A percentile compares a stretch with the other conserved stretches of the same genome.
These are phyloP conservation scores for Thereva nobilitata DNA, from an alignment of 2,888 invertebrate species.

Conservation along the genomic window DNA sequence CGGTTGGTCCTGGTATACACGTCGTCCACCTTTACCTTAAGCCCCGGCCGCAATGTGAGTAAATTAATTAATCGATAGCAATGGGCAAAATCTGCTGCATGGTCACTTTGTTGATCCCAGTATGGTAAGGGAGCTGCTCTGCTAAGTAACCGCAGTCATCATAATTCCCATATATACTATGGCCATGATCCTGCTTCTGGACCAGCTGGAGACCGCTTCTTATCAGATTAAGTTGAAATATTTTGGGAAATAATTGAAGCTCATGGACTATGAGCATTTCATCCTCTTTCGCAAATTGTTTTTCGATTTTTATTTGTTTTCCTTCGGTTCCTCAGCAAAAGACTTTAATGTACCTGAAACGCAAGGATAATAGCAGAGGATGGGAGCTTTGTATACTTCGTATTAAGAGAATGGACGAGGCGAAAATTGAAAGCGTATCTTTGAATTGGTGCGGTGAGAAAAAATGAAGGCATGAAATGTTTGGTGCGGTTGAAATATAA, in stretches of 20 bases:
- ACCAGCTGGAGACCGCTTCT: too few species aligned
- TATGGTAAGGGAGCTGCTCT: slow-evolving; percentile 11
- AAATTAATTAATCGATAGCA: slow-evolving; percentile 37
- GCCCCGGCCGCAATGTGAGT: slow-evolving; percentile 28
- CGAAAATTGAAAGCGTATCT: too few species aligned
- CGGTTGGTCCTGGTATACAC: neutral
- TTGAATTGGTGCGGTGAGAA: too few species aligned
- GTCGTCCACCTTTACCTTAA: neutral
- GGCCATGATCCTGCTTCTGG: too few species aligned
- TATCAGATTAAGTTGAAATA: slow-evolving; percentile 25
- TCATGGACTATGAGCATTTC: slow-evolving; percentile 21
- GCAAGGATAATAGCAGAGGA: too few species aligned
- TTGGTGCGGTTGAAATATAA: too few species aligned
- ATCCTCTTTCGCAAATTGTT: slow-evolving; percentile 21
- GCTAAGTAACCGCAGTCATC: slow-evolving; percentile 31
- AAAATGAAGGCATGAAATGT: too few species aligned
- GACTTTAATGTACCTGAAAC: too few species aligned
- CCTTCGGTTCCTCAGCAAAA: slow-evolving; percentile 5
- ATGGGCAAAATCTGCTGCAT: slow-evolving; percentile 28
- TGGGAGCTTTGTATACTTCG: too few species aligned
- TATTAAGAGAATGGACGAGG: too few species aligned
- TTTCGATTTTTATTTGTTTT: slow-evolving; percentile 13
- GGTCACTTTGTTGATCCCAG: slow-evolving; percentile 29
- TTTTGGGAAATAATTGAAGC: slow-evolving; percentile 27
- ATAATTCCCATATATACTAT: slow-evolving; percentile 17